Conservation (phyloP, 1,140 invertebrate species). For the Patella vulgata region DNA sequence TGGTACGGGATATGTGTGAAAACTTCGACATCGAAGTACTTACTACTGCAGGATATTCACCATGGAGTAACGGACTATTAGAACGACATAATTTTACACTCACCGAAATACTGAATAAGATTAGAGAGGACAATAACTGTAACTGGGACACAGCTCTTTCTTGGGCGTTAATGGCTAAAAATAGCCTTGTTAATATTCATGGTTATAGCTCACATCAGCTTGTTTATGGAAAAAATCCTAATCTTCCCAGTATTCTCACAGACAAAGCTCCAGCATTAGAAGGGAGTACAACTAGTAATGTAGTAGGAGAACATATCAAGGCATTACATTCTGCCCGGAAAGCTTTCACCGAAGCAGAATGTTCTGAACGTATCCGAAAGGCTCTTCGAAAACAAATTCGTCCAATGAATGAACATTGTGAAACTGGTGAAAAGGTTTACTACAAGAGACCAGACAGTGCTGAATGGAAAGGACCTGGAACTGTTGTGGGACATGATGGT, state of each 20-base stretch:
- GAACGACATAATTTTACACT: constrained; percentile 22
- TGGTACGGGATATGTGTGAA: constrained; percentile 12
- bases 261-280: constrained; percentile 7
- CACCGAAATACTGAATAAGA: constrained; percentile 8
- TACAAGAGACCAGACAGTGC: constrained; percentile 24
- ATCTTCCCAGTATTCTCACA: constrained; percentile 10
- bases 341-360: constrained; percentile 30
- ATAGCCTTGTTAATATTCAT: constrained; percentile 13
- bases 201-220: constrained; percentile 19
- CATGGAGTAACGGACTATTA: constrained; percentile 20
- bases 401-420: constrained; percentile 9
- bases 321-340: constrained; percentile 10
- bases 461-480: constrained; percentile 35
- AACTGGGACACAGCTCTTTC: constrained; percentile 1
- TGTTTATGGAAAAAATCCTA: constrained; percentile 19
- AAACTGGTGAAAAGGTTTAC: constrained; percentile 25
- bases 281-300: constrained; percentile 3
- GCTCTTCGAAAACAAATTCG: constrained; percentile 24
- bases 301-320: no score
- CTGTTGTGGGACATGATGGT: constrained; percentile 31
- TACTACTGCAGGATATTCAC: constrained; percentile 17
- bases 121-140: constrained; percentile 7
- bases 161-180: constrained; percentile 5
- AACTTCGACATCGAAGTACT: constrained; percentile 19
- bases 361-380: constrained; percentile 30